phyloP scores from a whole-genome alignment of 2,888 invertebrate species.

The Deilephila porcellus region DNA sequence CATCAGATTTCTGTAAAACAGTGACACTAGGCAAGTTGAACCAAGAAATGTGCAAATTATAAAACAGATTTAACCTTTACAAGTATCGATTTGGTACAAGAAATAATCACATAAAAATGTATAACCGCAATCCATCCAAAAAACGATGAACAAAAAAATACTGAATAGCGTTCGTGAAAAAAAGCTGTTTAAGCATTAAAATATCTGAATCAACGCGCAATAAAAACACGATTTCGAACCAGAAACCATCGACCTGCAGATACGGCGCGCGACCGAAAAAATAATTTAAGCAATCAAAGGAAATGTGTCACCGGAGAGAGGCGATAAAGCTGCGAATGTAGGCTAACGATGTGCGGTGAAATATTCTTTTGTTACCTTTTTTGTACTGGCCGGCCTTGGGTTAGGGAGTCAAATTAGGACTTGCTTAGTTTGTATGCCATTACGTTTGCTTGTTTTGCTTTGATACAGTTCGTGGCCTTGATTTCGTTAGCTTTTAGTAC shows the following conservation, averaged over 20 bases:
- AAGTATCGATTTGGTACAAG: neutral
- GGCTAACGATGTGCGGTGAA: slow-evolving; percentile 27
- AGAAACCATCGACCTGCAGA: slow-evolving; percentile 20
- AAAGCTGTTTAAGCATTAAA: slow-evolving; percentile 12
- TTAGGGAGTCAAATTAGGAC: slow-evolving; percentile 17
- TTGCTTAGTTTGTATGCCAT: slow-evolving; percentile 22
- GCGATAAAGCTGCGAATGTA: slow-evolving; percentile 27
- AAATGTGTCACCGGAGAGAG: slow-evolving; percentile 35
- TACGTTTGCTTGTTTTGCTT: slow-evolving; percentile 2
- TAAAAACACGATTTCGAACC: slow-evolving; percentile 23
- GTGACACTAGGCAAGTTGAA: no score
- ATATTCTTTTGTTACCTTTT: slow-evolving; percentile 27
- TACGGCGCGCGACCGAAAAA: slow-evolving; percentile 33
- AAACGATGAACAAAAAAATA: slow-evolving; percentile 5
- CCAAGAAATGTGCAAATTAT: no score
- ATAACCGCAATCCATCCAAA: neutral
- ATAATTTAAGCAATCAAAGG: slow-evolving; percentile 43
- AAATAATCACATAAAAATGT: neutral
- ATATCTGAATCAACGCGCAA: slow-evolving; percentile 16
- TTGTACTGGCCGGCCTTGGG: neutral
- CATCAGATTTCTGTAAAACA: no score
- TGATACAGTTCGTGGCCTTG: slow-evolving; percentile 1
- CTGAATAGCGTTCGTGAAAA: neutral
- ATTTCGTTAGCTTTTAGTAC: slow-evolving; percentile 3
- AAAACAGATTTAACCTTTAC: no score